These are phyloP conservation scores for Araneus ventricosus DNA, from an alignment of 1,140 invertebrate genomes.

Conservation along the genomic window DNA sequence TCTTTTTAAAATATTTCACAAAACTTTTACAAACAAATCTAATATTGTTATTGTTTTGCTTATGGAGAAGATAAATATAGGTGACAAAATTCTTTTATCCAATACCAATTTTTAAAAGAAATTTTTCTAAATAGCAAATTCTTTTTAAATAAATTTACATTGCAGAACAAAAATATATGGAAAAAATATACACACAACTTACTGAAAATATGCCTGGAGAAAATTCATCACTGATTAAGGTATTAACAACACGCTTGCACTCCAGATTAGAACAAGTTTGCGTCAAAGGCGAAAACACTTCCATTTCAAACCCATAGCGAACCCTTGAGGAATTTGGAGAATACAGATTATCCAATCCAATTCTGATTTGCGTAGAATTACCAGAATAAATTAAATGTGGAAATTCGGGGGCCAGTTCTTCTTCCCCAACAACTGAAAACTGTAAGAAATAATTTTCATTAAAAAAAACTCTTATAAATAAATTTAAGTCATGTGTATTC, in stretches of 20 bases:
- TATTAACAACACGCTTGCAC: neutral
- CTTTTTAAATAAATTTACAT: neutral
- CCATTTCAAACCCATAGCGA: conserved; percentile 55
- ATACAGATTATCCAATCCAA: conserved; percentile 21
- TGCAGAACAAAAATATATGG: neutral
- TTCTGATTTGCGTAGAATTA: conserved; percentile 45
- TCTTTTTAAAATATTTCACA: too few relatives aligned
- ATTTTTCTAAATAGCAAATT: neutral
- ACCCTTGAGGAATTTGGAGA: conserved; percentile 24
- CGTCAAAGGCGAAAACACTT: neutral
- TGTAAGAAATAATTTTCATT: conserved; percentile 53
- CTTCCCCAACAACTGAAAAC: conserved; percentile 52
- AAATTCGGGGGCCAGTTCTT: conserved; percentile 18
- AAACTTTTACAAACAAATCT: too few relatives aligned
- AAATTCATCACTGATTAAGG: conserved; percentile 59
- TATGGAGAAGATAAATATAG: too few relatives aligned
- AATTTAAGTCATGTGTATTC: too few relatives aligned
- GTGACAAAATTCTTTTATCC: too few relatives aligned
- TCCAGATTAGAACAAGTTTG: neutral
- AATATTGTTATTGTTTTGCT: too few relatives aligned
- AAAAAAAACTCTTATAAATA: too few relatives aligned
- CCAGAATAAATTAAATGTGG: conserved; percentile 64
- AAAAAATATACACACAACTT: neutral
- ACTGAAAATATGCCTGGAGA: conserved; percentile 69
- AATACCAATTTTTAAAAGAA: too few relatives aligned